Evolutionary conservation across 2,888 invertebrate species (phyloP).

Genomic region (Synergus laeviventris): DNA sequence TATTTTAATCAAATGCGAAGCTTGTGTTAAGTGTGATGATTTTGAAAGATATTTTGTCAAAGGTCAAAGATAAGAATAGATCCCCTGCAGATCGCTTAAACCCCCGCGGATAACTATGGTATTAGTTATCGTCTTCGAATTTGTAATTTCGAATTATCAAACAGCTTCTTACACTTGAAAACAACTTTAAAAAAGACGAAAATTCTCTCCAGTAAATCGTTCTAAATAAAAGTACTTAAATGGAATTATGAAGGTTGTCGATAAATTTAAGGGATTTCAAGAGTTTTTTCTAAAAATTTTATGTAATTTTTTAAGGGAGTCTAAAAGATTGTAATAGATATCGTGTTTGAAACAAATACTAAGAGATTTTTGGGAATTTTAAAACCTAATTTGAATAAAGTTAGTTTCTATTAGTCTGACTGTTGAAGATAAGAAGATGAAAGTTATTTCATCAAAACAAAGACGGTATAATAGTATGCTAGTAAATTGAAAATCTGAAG

Average conservation of each 20-base stretch:
- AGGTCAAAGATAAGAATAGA: constrained; percentile 30
- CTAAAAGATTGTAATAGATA: no score
- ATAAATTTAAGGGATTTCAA: no score
- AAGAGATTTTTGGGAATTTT: no score
- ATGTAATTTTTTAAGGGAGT: no score
- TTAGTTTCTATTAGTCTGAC: not conserved
- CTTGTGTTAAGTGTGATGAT: constrained; percentile 19
- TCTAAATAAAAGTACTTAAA: not conserved
- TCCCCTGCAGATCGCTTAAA: constrained; percentile 31
- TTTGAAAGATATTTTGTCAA: constrained; percentile 19
- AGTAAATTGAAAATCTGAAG: no score
- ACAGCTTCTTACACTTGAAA: not conserved
- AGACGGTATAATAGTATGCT: no score
- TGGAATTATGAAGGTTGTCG: no score
- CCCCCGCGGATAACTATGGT: not conserved
- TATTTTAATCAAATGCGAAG: not conserved
- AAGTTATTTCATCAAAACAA: no score
- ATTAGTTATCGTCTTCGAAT: not conserved
- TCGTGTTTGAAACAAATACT: no score
- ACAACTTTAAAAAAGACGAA: not conserved
- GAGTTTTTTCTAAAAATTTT: no score
- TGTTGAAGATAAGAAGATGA: not conserved
- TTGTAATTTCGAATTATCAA: constrained; percentile 13
- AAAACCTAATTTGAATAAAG: not conserved
- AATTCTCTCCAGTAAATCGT: not conserved